phyloP scores from a whole-genome alignment of 2,797 vertebrate genomes.

The Esox lucius region DNA sequence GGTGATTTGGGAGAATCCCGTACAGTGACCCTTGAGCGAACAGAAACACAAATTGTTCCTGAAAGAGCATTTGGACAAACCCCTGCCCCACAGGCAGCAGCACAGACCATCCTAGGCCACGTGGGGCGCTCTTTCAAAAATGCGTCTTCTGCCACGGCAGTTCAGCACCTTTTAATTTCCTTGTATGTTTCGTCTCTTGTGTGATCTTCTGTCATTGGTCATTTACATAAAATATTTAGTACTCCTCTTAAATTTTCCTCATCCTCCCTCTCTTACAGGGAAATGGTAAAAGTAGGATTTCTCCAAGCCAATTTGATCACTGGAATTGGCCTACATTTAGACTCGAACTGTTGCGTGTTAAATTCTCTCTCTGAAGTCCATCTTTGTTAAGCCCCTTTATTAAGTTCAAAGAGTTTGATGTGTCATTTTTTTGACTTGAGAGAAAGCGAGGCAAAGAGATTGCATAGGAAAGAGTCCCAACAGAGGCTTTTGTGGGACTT shows the following conservation, averaged over 20 bases:
- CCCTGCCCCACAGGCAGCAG: too few relatives aligned
- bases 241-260: not conserved
- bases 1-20: slow-evolving; percentile 13
- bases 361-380: slow-evolving; percentile 16
- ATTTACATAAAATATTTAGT: slow-evolving; percentile 2
- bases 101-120: too few relatives aligned
- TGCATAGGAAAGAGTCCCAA: slow-evolving; percentile 1
- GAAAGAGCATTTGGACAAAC: too few relatives aligned
- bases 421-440: not conserved
- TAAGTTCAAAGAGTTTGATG: slow-evolving; percentile 20
- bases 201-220: not conserved
- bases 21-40: slow-evolving; percentile 18
- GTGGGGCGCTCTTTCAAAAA: not conserved
- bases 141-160: not conserved
- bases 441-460: not conserved
- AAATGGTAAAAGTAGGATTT: not conserved
- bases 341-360: slow-evolving; percentile 12
- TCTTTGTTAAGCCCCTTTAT: slow-evolving; percentile 29
- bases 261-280: not conserved
- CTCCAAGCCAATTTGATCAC: slow-evolving; percentile 19
- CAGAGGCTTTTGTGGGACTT: not conserved
- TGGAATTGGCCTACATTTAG: slow-evolving; percentile 25
- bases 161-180: not conserved
- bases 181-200: not conserved
- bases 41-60: not conserved